Evolutionary conservation across 2,113 vertebrate species (phyloP), one percentile per base, ranked within the genome.

Genomic region (Acanthochromis polyacanthus): DNA sequence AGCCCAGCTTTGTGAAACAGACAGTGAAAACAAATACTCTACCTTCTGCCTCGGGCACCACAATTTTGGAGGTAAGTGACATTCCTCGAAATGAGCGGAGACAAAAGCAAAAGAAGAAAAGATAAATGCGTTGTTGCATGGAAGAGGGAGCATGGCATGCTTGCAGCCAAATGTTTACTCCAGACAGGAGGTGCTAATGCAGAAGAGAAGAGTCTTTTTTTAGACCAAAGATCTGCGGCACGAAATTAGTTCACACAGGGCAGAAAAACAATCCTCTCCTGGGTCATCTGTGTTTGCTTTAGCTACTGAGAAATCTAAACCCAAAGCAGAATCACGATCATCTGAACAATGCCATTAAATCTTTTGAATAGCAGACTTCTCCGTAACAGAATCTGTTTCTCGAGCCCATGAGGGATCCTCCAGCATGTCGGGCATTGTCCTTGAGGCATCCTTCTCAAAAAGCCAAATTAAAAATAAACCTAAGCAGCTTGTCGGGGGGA

Each of bases 21-120:
- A 86, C 75, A 70, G 87, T 38, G 85, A 78, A 87, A 90, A 88
- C 82, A 92, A 92, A 91, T 77, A 87, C 64, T 90, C 64, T 58
- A 71, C 81, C 75, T 78, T 89, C 65, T 75, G 82, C 81, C 80
- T 80, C 56, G 5, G 74, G 58, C 46, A 22, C 67, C 10, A 46
- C 78, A 71, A 84, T 80, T 88, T 88, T 62, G 51, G 71, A 83
- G 56, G 65, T 71, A 90, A 91, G 87, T 87, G 88, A 88, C 88
- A 80, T 90, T 89, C 77, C 83, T 67, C 10, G 55, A 77, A 94
- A 92, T 75, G 71, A 87, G 73, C 11, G 46, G 63, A 87, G 88
- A 88, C 84, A 88, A 88, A 36, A 90, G 83, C 73, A 71, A 86
- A 84, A 79, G 75, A 82, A 85, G 32, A 82, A 88, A 89, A 89